Conservation (phyloP, 2,797 vertebrate genomes). For the Garrulus glandarius region DNA sequence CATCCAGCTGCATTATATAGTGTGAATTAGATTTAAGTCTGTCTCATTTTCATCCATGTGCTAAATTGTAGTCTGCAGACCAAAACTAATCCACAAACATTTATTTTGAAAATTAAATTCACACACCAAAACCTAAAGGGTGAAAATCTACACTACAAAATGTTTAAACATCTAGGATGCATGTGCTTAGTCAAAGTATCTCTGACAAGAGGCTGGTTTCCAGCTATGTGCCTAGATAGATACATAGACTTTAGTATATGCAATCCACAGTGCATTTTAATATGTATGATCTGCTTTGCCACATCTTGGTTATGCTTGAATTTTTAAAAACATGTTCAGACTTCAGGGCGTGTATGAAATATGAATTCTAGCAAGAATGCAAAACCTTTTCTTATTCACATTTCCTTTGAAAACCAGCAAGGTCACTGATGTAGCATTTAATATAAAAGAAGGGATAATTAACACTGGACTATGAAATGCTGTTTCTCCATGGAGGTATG, state of each 20-base stretch:
- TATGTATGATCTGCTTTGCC: conserved; percentile 6
- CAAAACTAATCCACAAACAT: conserved; percentile 40
- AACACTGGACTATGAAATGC: not conserved
- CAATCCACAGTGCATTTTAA: not conserved
- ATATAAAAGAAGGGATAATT: not conserved
- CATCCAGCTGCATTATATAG: conserved; percentile 33
- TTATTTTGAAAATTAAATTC: conserved; percentile 43
- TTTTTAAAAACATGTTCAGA: conserved; percentile 9
- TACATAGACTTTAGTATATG: not conserved
- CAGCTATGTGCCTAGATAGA: not conserved
- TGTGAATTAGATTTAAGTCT: conserved; percentile 30
- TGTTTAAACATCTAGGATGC: not conserved
- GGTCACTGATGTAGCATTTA: not conserved
- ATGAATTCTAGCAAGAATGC: not conserved
- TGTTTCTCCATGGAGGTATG: not conserved
- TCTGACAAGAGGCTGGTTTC: not conserved
- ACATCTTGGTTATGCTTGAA: not conserved
- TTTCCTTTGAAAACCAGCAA: not conserved
- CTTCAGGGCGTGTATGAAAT: not conserved
- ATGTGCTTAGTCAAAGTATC: not conserved
- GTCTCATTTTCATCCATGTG: conserved; percentile 39
- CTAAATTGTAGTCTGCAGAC: conserved; percentile 44
- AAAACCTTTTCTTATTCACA: not conserved
- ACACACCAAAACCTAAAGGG: not conserved
- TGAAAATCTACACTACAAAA: not conserved